These are phyloP conservation scores for Ostrea edulis DNA, from an alignment of 1,140 invertebrate species.

Conservation along the genomic window DNA sequence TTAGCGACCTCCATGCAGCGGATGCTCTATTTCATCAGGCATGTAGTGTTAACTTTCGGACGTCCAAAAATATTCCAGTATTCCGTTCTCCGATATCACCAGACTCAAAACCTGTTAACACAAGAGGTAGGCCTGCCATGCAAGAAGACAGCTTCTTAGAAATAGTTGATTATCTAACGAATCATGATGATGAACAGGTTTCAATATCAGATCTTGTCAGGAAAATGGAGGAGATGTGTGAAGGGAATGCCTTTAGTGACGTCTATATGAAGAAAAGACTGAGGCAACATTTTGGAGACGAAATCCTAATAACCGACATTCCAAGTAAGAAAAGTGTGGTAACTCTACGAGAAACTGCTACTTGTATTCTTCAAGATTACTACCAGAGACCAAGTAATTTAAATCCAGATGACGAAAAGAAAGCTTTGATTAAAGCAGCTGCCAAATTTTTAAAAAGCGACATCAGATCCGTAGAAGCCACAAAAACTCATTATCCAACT, in stretches of 20 bases:
- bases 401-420: slow-evolving; percentile 42
- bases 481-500: slow-evolving; percentile 31
- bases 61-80: slow-evolving; percentile 42
- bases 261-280: slow-evolving; percentile 57
- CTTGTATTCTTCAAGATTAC: slow-evolving; percentile 51
- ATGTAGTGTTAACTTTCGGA: slow-evolving; percentile 57
- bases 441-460: slow-evolving; percentile 57
- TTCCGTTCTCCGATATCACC: background rate
- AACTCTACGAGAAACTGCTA: slow-evolving; percentile 48
- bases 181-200: slow-evolving; percentile 56
- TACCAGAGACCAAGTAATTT: slow-evolving; percentile 26
- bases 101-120: background rate
- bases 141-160: slow-evolving; percentile 47
- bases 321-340: slow-evolving; percentile 54
- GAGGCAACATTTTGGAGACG: slow-evolving; percentile 54
- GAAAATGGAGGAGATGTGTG: slow-evolving; percentile 56
- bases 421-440: slow-evolving; percentile 48
- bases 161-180: slow-evolving; percentile 45
- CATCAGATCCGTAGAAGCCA: slow-evolving; percentile 37
- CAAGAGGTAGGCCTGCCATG: background rate
- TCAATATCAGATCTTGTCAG: slow-evolving; percentile 55
- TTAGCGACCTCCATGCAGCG: slow-evolving; percentile 53
- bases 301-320: slow-evolving; percentile 54
- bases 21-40: slow-evolving; percentile 56
- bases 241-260: slow-evolving; percentile 46